phyloP scores from a whole-genome alignment of 2,113 vertebrate genomes.

The Urocynchramus pylzowi region DNA sequence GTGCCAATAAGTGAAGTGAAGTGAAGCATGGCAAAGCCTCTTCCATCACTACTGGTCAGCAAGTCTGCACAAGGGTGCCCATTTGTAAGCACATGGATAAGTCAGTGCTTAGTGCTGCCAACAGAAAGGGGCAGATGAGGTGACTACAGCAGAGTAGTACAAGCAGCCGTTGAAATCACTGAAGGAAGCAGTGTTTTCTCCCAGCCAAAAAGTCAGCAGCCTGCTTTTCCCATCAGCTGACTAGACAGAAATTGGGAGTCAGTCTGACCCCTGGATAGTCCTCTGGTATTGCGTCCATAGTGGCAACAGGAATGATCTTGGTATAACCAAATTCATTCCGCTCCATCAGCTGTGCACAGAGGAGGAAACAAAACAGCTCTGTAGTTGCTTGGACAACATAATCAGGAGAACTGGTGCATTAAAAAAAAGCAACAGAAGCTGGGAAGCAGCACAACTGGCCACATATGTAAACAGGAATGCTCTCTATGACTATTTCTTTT shows the following conservation, averaged over 20 bases:
- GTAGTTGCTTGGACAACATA: background rate
- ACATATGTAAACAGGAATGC: background rate
- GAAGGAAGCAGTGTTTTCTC: constrained; percentile 22
- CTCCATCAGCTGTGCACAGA: background rate
- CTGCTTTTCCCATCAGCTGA: constrained; percentile 6
- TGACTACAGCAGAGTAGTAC: background rate
- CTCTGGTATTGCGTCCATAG: background rate
- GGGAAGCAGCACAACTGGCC: background rate
- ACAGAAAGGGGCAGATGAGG: constrained; percentile 17
- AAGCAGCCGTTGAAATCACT: background rate
- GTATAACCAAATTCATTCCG: background rate
- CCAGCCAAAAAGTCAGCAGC: constrained; percentile 12
- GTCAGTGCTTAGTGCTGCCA: constrained; percentile 15
- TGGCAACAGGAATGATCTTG: background rate
- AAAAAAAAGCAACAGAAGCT: background rate
- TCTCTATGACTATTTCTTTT: background rate
- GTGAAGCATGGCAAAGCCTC: background rate
- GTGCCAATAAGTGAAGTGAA: background rate
- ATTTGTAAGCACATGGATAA: constrained; percentile 12
- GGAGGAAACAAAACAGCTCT: background rate
- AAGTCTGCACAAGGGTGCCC: background rate
- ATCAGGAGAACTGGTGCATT: background rate
- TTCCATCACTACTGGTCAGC: background rate
- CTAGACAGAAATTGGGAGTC: background rate
- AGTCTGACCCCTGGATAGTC: background rate